phyloP scores from a whole-genome alignment of 2,113 vertebrate species.

The Garra rufa region DNA sequence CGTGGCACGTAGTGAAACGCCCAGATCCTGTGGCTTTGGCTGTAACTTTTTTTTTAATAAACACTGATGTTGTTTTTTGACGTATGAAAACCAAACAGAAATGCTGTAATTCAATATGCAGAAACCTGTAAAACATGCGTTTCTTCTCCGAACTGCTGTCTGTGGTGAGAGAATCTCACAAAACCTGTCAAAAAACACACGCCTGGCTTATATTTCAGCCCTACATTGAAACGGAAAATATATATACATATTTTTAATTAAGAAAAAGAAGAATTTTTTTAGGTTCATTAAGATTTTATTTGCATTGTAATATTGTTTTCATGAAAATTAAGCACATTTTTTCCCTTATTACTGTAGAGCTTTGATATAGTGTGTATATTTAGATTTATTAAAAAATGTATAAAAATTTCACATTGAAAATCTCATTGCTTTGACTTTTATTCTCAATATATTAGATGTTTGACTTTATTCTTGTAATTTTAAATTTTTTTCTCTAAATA shows the following conservation, averaged over 20 bases:
- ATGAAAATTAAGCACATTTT: no score
- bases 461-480: no score
- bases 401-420: no score
- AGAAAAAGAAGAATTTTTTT: not conserved
- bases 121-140: conserved; percentile 4
- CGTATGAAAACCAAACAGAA: not conserved
- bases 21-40: not conserved
- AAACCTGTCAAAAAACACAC: not conserved
- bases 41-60: conserved; percentile 11
- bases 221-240: not conserved
- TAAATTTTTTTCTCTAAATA: no score
- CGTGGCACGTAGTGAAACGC: not conserved
- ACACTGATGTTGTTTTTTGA: not conserved
- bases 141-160: not conserved
- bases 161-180: not conserved
- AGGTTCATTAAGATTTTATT: not conserved
- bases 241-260: not conserved
- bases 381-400: no score
- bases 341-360: no score
- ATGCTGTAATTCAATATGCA: not conserved
- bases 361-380: no score
- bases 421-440: no score
- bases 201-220: not conserved
- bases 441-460: no score
- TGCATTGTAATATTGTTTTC: not conserved